Evolutionary conservation across 2,113 vertebrate species (phyloP).

Genomic region (Oncorhynchus tshawytscha): DNA sequence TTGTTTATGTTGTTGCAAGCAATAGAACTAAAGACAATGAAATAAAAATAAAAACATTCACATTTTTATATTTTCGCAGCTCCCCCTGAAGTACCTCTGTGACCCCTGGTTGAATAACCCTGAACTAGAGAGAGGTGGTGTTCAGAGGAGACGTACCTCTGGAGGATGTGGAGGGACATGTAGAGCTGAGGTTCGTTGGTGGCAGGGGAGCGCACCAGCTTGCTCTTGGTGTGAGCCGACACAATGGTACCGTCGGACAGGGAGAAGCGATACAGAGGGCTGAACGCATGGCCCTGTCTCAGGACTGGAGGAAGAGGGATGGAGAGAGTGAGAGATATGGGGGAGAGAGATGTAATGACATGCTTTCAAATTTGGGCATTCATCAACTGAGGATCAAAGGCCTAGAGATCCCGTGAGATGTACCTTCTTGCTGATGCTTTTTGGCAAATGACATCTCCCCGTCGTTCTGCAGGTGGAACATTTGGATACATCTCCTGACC

Average conservation of each 20-base stretch:
- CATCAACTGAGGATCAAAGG: too few relatives aligned
- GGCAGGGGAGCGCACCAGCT: slow-evolving; percentile 86
- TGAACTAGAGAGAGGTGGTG: too few relatives aligned
- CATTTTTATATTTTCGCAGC: too few relatives aligned
- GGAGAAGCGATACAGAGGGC: slow-evolving; percentile 91
- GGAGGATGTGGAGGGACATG: slow-evolving; percentile 95
- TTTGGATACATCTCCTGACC: slow-evolving; percentile 93
- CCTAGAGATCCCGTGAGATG: too few relatives aligned
- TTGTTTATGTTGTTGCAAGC: slow-evolving; percentile 78
- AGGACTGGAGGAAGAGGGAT: slow-evolving; percentile 75
- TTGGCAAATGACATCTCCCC: slow-evolving; percentile 92
- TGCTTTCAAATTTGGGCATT: background rate
- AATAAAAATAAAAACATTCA: too few relatives aligned
- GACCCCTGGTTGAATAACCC: too few relatives aligned
- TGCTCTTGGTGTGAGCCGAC: slow-evolving; percentile 96
- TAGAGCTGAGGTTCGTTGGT: slow-evolving; percentile 95
- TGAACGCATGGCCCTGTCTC: slow-evolving; percentile 86
- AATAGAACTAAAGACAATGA: slow-evolving; percentile 50
- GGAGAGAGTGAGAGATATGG: background rate
- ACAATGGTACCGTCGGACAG: slow-evolving; percentile 91
- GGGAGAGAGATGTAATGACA: background rate
- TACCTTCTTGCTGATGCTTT: slow-evolving; percentile 95
- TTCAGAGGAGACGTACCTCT: slow-evolving; percentile 78
- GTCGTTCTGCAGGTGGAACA: slow-evolving; percentile 91
- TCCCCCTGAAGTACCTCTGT: slow-evolving; percentile 83